Conservation (phyloP, 2,888 invertebrate species). For the Bedellia somnulentella region DNA sequence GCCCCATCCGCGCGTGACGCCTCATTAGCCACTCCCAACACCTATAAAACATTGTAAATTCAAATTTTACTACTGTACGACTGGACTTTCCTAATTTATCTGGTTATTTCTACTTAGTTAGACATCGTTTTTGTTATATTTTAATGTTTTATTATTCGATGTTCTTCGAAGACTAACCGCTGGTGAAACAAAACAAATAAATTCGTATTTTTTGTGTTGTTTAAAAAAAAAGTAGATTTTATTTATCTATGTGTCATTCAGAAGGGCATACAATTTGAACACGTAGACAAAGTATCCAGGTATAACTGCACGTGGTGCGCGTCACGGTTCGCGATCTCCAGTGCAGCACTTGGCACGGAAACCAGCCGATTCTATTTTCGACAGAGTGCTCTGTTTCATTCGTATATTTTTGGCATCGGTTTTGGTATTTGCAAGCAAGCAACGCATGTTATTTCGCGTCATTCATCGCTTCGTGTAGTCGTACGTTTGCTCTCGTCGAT, state of each 20-base stretch:
- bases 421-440: constrained; percentile 37
- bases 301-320: constrained; percentile 19
- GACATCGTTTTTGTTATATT: no score
- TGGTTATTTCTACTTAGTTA: no score
- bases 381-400: constrained; percentile 28
- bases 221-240: no score
- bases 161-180: no score
- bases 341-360: constrained; percentile 44
- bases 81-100: constrained; percentile 46
- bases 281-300: no score
- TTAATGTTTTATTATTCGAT: no score
- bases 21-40: constrained; percentile 57
- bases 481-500: constrained; percentile 51
- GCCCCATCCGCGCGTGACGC: constrained; percentile 50
- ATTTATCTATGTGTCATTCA: no score
- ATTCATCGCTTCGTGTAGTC: constrained; percentile 55
- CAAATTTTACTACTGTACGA: constrained; percentile 56
- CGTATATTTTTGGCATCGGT: constrained; percentile 54
- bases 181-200: no score
- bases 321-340: constrained; percentile 26
- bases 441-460: constrained; percentile 41
- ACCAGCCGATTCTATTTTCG: constrained; percentile 44
- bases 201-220: no score
- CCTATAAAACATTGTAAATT: constrained; percentile 61
- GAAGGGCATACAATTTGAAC: no score